These are phyloP conservation scores for Patella caerulea DNA, from an alignment of 2,888 invertebrate genomes.

Conservation along the genomic window DNA sequence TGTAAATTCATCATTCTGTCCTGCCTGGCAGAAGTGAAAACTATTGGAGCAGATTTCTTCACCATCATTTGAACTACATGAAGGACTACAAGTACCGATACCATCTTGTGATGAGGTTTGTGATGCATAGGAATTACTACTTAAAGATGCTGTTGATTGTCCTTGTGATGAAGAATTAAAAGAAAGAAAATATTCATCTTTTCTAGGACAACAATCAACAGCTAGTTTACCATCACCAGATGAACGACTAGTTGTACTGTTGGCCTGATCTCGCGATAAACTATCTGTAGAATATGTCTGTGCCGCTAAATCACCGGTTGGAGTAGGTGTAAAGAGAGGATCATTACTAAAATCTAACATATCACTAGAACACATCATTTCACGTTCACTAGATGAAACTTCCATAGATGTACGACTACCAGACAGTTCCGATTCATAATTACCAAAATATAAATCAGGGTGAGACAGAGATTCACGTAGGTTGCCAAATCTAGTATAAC, in stretches of 20 bases:
- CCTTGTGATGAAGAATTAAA: slow-evolving; percentile 57
- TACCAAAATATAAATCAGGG: slow-evolving; percentile 38
- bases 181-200: slow-evolving; percentile 62
- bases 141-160: slow-evolving; percentile 50
- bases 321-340: slow-evolving; percentile 64
- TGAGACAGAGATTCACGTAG: slow-evolving; percentile 32
- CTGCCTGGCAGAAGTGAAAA: slow-evolving; percentile 56
- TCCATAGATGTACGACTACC: slow-evolving; percentile 62
- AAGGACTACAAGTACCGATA: slow-evolving; percentile 33
- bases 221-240: slow-evolving; percentile 54
- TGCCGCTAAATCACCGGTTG: slow-evolving; percentile 36
- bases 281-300: slow-evolving; percentile 37
- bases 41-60: slow-evolving; percentile 62
- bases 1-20: slow-evolving; percentile 9
- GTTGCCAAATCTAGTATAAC: slow-evolving; percentile 35
- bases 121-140: slow-evolving; percentile 52
- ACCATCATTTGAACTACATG: slow-evolving; percentile 46
- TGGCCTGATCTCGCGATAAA: slow-evolving; percentile 35
- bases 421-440: slow-evolving; percentile 61
- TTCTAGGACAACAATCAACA: slow-evolving; percentile 58
- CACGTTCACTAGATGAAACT: slow-evolving; percentile 61
- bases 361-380: slow-evolving; percentile 66
- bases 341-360: slow-evolving; percentile 62
- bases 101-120: slow-evolving; percentile 41
- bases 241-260: slow-evolving; percentile 32